A percentile compares a stretch with the other conserved stretches of the same genome.
These are phyloP conservation scores for Apotomis betuletana DNA, from an alignment of 2,888 invertebrate species.

Conservation along the genomic window DNA sequence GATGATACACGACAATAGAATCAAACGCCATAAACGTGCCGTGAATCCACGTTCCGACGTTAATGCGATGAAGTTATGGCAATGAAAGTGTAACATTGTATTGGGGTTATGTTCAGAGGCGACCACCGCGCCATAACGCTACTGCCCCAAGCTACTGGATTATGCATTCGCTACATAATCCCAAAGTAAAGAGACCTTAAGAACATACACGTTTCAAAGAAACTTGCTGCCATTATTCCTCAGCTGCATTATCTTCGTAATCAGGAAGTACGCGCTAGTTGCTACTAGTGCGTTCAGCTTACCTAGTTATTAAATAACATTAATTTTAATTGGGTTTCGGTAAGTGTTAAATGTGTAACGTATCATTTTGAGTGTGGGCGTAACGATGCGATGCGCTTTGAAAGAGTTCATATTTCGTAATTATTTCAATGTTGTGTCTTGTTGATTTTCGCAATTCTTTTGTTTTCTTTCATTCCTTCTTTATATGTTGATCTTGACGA, in stretches of 20 bases:
- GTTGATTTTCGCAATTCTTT: neutral
- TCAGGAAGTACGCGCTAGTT: constrained; percentile 30
- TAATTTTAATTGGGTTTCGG: constrained; percentile 31
- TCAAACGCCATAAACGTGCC: neutral
- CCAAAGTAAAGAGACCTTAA: constrained; percentile 6
- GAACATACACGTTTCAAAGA: neutral
- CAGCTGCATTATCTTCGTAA: constrained; percentile 12
- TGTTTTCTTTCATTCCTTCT: neutral
- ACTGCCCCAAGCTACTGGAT: constrained; percentile 16
- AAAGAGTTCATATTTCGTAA: neutral
- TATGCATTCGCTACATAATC: constrained; percentile 28
- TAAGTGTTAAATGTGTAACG: constrained; percentile 37
- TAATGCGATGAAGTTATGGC: constrained; percentile 7
- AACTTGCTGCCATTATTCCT: neutral
- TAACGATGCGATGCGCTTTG: neutral
- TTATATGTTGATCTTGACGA: no score
- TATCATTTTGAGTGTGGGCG: constrained; percentile 14
- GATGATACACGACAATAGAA: neutral
- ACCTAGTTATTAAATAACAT: constrained; percentile 37
- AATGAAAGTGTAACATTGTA: constrained; percentile 11
- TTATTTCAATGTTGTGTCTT: neutral
- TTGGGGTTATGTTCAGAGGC: constrained; percentile 11
- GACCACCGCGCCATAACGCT: neutral
- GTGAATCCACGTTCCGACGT: constrained; percentile 4
- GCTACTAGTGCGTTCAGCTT: constrained; percentile 21